phyloP scores from a whole-genome alignment of 2,797 vertebrate genomes.

The Neosalanx taihuensis region DNA sequence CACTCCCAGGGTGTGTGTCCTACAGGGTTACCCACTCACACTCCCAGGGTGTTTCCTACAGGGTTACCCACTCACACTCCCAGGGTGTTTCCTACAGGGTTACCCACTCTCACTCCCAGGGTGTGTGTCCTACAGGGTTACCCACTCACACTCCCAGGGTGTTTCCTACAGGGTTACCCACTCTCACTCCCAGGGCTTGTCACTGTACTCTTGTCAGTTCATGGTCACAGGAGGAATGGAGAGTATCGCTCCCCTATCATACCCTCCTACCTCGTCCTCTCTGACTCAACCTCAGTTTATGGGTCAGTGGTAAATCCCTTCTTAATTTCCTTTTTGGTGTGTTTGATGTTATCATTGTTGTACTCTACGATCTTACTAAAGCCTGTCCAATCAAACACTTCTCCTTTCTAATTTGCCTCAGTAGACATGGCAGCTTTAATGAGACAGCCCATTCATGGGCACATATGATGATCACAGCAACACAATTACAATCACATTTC shows the following conservation, averaged over 20 bases:
- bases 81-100: conserved; percentile 13
- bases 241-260: conserved; percentile 31
- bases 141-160: conserved; percentile 52
- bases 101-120: conserved; percentile 20
- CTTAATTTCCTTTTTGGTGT: conserved; percentile 38
- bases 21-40: no score
- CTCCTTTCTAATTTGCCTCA: conserved; percentile 62
- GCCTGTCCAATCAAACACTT: conserved; percentile 36
- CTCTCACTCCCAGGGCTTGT: conserved; percentile 49
- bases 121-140: conserved; percentile 54
- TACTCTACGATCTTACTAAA: conserved; percentile 56
- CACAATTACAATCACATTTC: conserved; percentile 75
- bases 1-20: conserved; percentile 33
- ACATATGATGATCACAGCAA: conserved; percentile 64
- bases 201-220: conserved; percentile 46
- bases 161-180: conserved; percentile 53
- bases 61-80: conserved; percentile 52
- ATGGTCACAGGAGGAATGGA: conserved; percentile 23
- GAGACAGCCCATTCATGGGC: conserved; percentile 57
- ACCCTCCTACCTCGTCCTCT: conserved; percentile 22
- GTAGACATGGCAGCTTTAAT: conserved; percentile 70
- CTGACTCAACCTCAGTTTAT: background rate
- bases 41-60: conserved; percentile 48
- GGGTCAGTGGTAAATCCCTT: conserved; percentile 24
- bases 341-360: conserved; percentile 55